These are phyloP conservation scores for Oxytorus armatus DNA, from an alignment of 2,888 invertebrate species.

Conservation along the genomic window DNA sequence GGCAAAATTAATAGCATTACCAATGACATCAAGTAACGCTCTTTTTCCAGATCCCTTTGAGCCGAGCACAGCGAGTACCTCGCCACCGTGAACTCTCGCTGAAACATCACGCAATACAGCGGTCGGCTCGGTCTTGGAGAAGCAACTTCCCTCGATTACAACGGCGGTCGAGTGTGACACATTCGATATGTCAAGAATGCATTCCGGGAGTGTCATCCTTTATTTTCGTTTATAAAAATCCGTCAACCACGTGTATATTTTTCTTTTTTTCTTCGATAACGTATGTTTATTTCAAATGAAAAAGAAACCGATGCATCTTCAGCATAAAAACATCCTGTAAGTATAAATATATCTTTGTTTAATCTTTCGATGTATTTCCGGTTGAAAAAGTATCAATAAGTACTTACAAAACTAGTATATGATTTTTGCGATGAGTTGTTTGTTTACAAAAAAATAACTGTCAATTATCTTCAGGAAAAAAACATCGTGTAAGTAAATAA, in stretches of 20 bases:
- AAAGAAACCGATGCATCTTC: conserved; percentile 12
- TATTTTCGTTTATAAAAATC: conserved; percentile 47
- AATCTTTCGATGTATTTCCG: no score
- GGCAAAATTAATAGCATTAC: conserved; percentile 67
- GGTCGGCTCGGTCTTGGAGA: conserved; percentile 80
- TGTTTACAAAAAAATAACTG: conserved; percentile 2
- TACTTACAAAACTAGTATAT: no score
- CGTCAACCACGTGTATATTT: neutral
- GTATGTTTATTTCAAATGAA: neutral
- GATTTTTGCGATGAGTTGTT: conserved; percentile 22
- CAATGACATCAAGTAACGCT: conserved; percentile 96
- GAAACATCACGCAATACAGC: conserved; percentile 97
- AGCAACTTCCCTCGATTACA: conserved; percentile 78
- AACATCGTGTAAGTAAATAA: conserved; percentile 46
- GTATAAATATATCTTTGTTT: no score
- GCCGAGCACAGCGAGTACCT: conserved; percentile 96
- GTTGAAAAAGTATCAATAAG: no score
- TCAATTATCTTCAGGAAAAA: conserved; percentile 14
- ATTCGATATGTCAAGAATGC: conserved; percentile 94
- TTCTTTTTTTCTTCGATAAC: neutral
- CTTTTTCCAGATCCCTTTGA: conserved; percentile 98
- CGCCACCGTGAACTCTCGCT: conserved; percentile 95
- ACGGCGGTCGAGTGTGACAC: conserved; percentile 90
- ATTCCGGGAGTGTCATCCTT: conserved; percentile 93
- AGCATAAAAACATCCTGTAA: conserved; percentile 44